A percentile compares a stretch with the other conserved stretches of the same genome.
These are phyloP conservation scores for Stenchaetothrips biformis DNA, from an alignment of 2,888 invertebrate genomes.

Conservation along the genomic window DNA sequence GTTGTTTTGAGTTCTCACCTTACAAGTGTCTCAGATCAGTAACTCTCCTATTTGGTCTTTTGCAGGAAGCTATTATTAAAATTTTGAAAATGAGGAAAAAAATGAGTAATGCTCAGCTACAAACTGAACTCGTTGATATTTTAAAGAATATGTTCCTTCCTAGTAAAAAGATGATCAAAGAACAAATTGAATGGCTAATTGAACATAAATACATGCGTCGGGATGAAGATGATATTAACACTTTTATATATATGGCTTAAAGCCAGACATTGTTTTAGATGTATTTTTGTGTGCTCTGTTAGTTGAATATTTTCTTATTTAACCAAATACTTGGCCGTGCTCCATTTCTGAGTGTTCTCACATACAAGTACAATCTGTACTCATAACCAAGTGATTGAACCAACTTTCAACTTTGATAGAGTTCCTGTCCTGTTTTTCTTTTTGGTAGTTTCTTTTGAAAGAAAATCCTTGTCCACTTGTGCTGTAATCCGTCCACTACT, in stretches of 20 bases:
- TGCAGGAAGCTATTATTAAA: slow-evolving; percentile 97
- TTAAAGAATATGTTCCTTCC: slow-evolving; percentile 99
- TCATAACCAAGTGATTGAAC: neutral
- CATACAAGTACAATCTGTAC: neutral
- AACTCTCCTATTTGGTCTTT: slow-evolving; percentile 39
- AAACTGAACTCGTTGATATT: slow-evolving; percentile 96
- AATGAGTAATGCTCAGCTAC: slow-evolving; percentile 88
- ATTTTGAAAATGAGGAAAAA: slow-evolving; percentile 97
- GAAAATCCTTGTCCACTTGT: neutral
- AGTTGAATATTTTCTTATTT: slow-evolving; percentile 16
- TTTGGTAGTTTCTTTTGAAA: neutral
- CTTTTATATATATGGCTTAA: slow-evolving; percentile 96
- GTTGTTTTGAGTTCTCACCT: slow-evolving; percentile 24
- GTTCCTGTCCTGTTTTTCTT: neutral
- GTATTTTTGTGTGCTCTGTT: neutral
- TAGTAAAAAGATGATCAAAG: slow-evolving; percentile 98
- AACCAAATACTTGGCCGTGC: neutral
- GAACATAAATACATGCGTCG: slow-evolving; percentile 97
- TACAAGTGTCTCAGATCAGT: neutral
- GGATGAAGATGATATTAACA: slow-evolving; percentile 95
- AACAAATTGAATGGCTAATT: slow-evolving; percentile 98
- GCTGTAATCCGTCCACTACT: slow-evolving; percentile 7
- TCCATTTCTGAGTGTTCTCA: slow-evolving; percentile 10
- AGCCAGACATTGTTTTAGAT: neutral
- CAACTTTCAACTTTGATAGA: neutral